A percentile compares a stretch with the other conserved stretches of the same genome.
Conservation (phyloP, 1,140 invertebrate genomes). For the Mamestra configurata region DNA sequence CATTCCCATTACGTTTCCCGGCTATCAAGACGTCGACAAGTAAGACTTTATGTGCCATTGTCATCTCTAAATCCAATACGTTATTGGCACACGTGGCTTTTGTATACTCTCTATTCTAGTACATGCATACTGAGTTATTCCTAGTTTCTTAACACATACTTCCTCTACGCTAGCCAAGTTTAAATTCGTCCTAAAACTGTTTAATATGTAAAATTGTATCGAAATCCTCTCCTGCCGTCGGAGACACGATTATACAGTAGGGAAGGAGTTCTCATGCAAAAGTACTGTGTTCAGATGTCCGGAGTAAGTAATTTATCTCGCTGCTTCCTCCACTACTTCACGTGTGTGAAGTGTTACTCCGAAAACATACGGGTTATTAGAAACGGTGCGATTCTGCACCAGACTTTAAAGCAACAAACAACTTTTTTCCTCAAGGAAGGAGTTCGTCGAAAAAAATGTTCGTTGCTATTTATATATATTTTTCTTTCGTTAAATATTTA, state of each 20-base stretch:
- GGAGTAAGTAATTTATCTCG: constrained; percentile 59
- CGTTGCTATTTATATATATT: no score
- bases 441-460: no score
- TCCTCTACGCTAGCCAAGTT: constrained; percentile 17
- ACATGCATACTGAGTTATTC: background rate
- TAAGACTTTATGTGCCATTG: constrained; percentile 24
- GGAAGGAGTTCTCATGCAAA: constrained; percentile 46
- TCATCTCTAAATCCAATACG: constrained; percentile 23
- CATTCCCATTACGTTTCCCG: background rate
- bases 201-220: constrained; percentile 41
- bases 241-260: constrained; percentile 40
- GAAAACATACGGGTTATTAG: constrained; percentile 19
- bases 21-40: constrained; percentile 5
- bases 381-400: background rate
- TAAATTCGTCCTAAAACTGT: constrained; percentile 40
- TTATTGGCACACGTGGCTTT: constrained; percentile 6
- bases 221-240: background rate
- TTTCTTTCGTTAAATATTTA: no score
- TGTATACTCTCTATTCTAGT: background rate
- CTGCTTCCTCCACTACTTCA: constrained; percentile 34
- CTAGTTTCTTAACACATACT: constrained; percentile 2
- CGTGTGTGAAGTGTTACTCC: constrained; percentile 43
- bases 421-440: background rate
- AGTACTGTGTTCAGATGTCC: constrained; percentile 56
- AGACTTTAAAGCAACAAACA: background rate